Evolutionary conservation across 2,888 invertebrate species (phyloP).

Genomic region (Auanema sp.): DNA sequence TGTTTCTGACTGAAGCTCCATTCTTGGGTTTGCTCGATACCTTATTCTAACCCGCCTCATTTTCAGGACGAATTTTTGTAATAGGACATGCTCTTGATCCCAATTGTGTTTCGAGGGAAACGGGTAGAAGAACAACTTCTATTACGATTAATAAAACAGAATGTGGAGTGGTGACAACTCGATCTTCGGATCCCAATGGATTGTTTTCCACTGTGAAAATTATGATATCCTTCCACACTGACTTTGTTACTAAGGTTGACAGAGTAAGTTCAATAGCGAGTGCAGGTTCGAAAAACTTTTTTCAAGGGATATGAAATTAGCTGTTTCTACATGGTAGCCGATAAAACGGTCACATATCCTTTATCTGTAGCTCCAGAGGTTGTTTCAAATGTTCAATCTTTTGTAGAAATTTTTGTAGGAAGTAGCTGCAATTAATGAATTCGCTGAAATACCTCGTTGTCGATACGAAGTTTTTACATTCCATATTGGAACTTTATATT

Average conservation of each 20-base stretch:
- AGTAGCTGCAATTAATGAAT: slow-evolving; percentile 49
- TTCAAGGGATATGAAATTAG: slow-evolving; percentile 38
- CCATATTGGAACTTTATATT: neutral
- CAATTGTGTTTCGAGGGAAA: slow-evolving; percentile 56
- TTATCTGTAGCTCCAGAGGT: slow-evolving; percentile 52
- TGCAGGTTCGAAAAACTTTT: too few species aligned
- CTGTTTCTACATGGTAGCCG: slow-evolving; percentile 51
- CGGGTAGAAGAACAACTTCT: slow-evolving; percentile 54
- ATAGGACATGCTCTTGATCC: slow-evolving; percentile 60
- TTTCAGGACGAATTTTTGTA: slow-evolving; percentile 59
- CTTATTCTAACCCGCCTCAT: too few species aligned
- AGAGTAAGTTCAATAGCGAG: slow-evolving; percentile 28
- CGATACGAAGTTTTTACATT: slow-evolving; percentile 47
- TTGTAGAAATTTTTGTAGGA: slow-evolving; percentile 20
- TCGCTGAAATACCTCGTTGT: slow-evolving; percentile 57
- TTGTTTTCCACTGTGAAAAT: slow-evolving; percentile 61
- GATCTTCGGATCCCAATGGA: slow-evolving; percentile 60
- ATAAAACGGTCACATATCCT: slow-evolving; percentile 63
- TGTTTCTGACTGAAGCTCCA: slow-evolving; percentile 56
- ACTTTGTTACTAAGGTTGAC: slow-evolving; percentile 63
- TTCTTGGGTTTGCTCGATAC: slow-evolving; percentile 33
- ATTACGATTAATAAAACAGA: slow-evolving; percentile 53
- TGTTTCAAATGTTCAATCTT: slow-evolving; percentile 2
- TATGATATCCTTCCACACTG: slow-evolving; percentile 62
- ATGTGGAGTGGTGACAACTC: slow-evolving; percentile 59